A percentile compares a stretch with the other conserved stretches of the same genome.
Evolutionary conservation across 2,113 vertebrate genomes (phyloP).

Genomic region (Rhynchomys soricoides): DNA sequence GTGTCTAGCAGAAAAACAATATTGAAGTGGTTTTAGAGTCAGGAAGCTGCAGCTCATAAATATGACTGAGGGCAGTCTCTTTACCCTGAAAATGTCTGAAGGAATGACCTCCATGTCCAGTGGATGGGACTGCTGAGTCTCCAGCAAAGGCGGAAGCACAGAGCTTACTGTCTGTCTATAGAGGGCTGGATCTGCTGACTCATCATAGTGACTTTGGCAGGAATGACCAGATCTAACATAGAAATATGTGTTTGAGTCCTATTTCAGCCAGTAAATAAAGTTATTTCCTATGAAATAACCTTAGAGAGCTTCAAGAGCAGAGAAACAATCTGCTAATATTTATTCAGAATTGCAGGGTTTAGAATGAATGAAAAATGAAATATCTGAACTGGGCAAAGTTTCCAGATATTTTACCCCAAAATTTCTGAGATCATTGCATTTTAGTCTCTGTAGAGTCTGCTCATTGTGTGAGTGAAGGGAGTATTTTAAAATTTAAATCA

Average conservation of each 20-base stretch:
- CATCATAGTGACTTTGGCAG: neutral
- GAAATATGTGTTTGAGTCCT: neutral
- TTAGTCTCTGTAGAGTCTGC: conserved; percentile 22
- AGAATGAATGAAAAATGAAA: conserved; percentile 27
- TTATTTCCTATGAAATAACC: neutral
- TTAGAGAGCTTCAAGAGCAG: neutral
- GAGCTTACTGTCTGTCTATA: neutral
- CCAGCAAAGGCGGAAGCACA: neutral
- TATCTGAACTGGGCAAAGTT: neutral
- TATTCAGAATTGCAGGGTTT: conserved; percentile 39
- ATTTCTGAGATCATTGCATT: conserved; percentile 12
- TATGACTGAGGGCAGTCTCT: neutral
- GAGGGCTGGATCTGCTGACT: neutral
- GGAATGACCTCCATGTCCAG: neutral
- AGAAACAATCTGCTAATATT: neutral
- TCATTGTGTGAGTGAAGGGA: conserved; percentile 1
- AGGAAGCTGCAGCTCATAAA: neutral
- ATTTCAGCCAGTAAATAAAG: neutral
- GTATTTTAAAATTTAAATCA: conserved; percentile 43
- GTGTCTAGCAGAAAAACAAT: neutral
- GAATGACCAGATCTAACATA: neutral
- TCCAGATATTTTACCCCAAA: neutral
- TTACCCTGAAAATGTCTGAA: neutral
- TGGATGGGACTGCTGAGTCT: neutral
- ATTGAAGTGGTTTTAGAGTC: neutral